phyloP scores from a whole-genome alignment of 2,797 vertebrate genomes.

The Takifugu rubripes region DNA sequence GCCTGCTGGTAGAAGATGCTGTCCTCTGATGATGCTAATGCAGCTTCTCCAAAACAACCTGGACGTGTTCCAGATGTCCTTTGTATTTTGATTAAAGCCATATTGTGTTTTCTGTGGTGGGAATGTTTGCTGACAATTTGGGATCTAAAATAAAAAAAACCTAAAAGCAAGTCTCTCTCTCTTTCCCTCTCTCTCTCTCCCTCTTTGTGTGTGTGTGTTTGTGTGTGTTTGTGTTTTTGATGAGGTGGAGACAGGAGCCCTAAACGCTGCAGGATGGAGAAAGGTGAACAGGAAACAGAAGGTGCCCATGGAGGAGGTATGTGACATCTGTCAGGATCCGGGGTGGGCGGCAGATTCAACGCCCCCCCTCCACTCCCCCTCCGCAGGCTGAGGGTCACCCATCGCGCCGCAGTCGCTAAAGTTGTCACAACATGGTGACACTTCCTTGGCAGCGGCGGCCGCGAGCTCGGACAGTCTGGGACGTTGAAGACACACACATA shows the following conservation, averaged over 20 bases:
- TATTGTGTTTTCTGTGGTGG: too few relatives aligned
- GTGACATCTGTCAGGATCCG: conserved; percentile 78
- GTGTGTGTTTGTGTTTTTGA: conserved; percentile 53
- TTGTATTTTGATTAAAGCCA: too few relatives aligned
- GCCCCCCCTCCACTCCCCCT: conserved; percentile 34
- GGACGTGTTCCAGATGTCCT: too few relatives aligned
- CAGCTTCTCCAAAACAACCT: too few relatives aligned
- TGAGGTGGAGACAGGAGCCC: conserved; percentile 68
- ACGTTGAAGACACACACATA: conserved; percentile 61
- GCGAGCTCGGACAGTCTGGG: conserved; percentile 55
- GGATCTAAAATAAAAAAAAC: neutral
- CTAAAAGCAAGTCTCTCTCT: conserved; percentile 21
- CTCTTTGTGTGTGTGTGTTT: conserved; percentile 19
- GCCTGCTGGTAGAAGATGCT: too few relatives aligned
- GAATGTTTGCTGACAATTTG: too few relatives aligned
- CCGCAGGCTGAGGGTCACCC: conserved; percentile 72
- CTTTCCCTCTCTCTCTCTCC: conserved; percentile 12
- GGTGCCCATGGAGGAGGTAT: conserved; percentile 79
- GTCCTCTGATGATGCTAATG: too few relatives aligned
- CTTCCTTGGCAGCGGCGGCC: conserved; percentile 73
- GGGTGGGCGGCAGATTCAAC: conserved; percentile 62
- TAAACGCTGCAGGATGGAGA: conserved; percentile 76
- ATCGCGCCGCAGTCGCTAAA: conserved; percentile 68
- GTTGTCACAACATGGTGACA: conserved; percentile 75
- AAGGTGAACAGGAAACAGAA: conserved; percentile 80